phyloP scores from a whole-genome alignment of 1,140 invertebrate species.

The Drosophila repleta region DNA sequence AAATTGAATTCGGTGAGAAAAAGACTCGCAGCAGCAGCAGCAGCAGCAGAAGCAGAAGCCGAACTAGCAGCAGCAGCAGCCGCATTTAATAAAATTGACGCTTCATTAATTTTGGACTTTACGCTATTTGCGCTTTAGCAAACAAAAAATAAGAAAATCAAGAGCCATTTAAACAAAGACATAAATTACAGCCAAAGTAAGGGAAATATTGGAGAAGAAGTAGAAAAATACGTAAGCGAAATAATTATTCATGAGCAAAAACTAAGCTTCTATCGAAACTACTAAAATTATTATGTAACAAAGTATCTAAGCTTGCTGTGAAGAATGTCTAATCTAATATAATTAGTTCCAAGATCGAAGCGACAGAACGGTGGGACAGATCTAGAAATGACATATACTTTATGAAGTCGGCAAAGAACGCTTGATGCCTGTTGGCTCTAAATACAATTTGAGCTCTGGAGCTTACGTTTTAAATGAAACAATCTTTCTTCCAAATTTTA shows the following conservation, averaged over 20 bases:
- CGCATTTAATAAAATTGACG: conserved; percentile 47
- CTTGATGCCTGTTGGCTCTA: too few species aligned
- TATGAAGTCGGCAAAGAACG: too few species aligned
- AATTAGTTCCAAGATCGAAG: too few species aligned
- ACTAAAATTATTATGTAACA: background rate
- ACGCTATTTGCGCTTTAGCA: conserved; percentile 50
- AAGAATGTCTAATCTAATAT: too few species aligned
- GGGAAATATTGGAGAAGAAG: background rate
- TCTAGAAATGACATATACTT: too few species aligned
- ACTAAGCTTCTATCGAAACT: too few species aligned
- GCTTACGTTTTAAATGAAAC: too few species aligned
- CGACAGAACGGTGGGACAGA: too few species aligned
- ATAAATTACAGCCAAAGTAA: background rate
- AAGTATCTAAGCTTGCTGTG: background rate
- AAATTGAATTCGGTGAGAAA: conserved; percentile 78
- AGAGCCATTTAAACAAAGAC: conserved; percentile 15
- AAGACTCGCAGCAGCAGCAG: conserved; percentile 31
- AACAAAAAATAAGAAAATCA: conserved; percentile 19
- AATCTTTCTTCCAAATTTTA: too few species aligned
- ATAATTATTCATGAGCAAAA: too few species aligned
- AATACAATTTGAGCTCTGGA: too few species aligned
- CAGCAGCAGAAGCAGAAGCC: background rate
- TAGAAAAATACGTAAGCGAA: too few species aligned
- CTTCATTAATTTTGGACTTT: conserved; percentile 67
- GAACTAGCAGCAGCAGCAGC: background rate